Percentiles rank a stretch among this genome's conserved stretches.
phyloP scores from a whole-genome alignment of 2,113 vertebrate species.

The Phocoena phocoena region DNA sequence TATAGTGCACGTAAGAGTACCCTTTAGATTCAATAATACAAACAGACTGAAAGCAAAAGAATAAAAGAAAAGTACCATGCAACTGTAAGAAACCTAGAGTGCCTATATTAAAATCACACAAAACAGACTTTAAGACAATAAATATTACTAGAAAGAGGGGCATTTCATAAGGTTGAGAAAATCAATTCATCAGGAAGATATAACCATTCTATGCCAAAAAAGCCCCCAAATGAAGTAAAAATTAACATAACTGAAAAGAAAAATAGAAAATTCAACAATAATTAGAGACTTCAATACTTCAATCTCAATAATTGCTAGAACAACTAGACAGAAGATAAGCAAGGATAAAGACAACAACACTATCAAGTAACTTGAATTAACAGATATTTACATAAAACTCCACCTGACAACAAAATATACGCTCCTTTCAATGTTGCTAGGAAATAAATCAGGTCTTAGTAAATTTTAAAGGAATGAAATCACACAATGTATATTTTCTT shows the following conservation, averaged over 20 bases:
- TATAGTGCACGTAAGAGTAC: background rate
- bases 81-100: background rate
- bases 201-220: background rate
- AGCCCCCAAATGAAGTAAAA: background rate
- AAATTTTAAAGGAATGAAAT: background rate
- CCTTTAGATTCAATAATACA: background rate
- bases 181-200: background rate
- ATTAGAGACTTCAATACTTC: background rate
- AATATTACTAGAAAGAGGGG: background rate
- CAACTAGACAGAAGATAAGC: background rate
- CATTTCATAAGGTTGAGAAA: background rate
- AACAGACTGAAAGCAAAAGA: background rate
- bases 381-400: background rate
- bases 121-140: background rate
- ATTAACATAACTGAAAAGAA: background rate
- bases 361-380: background rate
- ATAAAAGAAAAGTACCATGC: background rate
- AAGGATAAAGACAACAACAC: background rate
- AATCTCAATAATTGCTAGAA: background rate
- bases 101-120: background rate
- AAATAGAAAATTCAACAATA: background rate
- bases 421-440: background rate
- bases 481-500: background rate
- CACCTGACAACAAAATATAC: background rate
- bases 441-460: background rate